These are phyloP conservation scores for Pristionchus arcanus DNA, from an alignment of 2,888 invertebrate species.

Conservation along the genomic window DNA sequence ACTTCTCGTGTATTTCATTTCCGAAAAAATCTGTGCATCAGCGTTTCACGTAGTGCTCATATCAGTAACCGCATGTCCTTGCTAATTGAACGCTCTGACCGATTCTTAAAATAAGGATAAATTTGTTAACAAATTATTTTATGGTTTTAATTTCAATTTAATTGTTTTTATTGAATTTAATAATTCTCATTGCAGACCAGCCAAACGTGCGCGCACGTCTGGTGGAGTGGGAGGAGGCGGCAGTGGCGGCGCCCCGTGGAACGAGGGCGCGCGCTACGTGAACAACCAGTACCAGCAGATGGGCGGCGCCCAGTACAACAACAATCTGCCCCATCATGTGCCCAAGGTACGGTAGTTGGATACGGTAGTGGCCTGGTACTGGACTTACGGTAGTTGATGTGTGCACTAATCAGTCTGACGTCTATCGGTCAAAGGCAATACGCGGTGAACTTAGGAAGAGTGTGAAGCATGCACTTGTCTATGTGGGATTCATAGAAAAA, in stretches of 20 bases:
- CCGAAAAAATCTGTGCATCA: too few species aligned
- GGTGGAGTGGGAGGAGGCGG: background rate
- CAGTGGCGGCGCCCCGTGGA: background rate
- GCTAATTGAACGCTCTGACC: too few species aligned
- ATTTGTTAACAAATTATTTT: too few species aligned
- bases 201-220: constrained; percentile 22
- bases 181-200: background rate
- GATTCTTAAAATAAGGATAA: too few species aligned
- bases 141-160: too few species aligned
- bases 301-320: constrained; percentile 32
- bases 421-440: background rate
- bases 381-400: too few species aligned
- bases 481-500: background rate
- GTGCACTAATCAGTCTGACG: too few species aligned
- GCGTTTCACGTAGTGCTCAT: too few species aligned
- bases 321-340: background rate
- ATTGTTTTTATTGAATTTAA: background rate
- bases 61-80: too few species aligned
- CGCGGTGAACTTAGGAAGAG: background rate
- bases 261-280: constrained; percentile 18
- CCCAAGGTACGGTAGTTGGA: constrained; percentile 22
- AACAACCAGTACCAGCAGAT: constrained; percentile 32
- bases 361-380: too few species aligned
- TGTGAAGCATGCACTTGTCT: background rate
- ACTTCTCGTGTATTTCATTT: too few species aligned